Conservation (phyloP, 2,797 vertebrate species). For the Neosilurus hyrtlii region DNA sequence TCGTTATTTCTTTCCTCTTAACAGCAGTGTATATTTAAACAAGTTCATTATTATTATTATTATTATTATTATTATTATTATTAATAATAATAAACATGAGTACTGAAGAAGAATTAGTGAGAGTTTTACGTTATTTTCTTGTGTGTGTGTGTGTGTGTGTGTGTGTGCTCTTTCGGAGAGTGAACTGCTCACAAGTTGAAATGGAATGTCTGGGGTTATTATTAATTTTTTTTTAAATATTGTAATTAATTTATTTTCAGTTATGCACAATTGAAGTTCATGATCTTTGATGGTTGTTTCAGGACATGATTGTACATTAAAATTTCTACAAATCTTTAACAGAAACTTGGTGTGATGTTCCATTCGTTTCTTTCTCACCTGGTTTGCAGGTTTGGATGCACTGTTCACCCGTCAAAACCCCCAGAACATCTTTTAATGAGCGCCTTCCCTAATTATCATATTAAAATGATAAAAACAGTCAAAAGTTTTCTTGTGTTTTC, state of each 20-base stretch:
- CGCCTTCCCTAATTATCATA: not conserved
- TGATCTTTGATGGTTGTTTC: constrained; percentile 52
- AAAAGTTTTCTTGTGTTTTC: too few relatives aligned
- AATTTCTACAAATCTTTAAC: constrained; percentile 63
- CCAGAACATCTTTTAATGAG: not conserved
- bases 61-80: too few relatives aligned
- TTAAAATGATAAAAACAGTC: too few relatives aligned
- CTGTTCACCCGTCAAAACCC: not conserved
- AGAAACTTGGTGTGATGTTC: not conserved
- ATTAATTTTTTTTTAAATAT: constrained; percentile 1
- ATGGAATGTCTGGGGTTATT: not conserved
- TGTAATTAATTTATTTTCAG: constrained; percentile 58
- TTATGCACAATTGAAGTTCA: constrained; percentile 55
- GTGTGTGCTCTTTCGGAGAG: not conserved
- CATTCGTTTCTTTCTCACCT: too few relatives aligned
- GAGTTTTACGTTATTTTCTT: not conserved
- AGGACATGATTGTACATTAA: constrained; percentile 63
- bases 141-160: not conserved
- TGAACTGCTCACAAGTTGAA: not conserved
- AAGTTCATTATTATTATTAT: too few relatives aligned
- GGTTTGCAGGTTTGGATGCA: too few relatives aligned
- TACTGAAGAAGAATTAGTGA: not conserved
- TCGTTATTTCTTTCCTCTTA: not conserved
- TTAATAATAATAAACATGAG: too few relatives aligned
- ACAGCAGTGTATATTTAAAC: not conserved